Conservation (phyloP, 2,888 invertebrate genomes). For the Oeneis ivallda region DNA sequence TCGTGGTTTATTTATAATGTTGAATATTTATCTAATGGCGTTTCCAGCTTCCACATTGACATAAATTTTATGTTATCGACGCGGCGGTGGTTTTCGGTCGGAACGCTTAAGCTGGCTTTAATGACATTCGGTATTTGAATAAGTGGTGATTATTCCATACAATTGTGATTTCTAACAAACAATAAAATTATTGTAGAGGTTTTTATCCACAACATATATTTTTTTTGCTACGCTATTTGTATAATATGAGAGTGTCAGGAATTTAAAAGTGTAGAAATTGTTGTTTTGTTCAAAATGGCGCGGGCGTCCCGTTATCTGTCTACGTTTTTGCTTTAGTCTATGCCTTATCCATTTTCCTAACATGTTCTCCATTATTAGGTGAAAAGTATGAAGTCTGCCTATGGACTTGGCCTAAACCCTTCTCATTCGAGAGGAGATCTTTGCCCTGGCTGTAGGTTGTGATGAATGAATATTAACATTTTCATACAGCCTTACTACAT, state of each 20-base stretch:
- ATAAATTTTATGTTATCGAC: constrained; percentile 44
- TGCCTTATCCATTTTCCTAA: not conserved
- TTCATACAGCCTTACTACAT: constrained; percentile 6
- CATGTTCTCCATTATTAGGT: too few relatives aligned
- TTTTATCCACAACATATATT: too few relatives aligned
- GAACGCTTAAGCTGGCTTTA: constrained; percentile 21
- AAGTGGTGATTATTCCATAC: constrained; percentile 26
- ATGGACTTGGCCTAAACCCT: too few relatives aligned
- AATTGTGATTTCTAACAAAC: constrained; percentile 6
- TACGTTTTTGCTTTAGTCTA: not conserved
- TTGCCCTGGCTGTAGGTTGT: too few relatives aligned
- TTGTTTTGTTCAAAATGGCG: too few relatives aligned
- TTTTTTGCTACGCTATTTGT: too few relatives aligned
- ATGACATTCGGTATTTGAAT: constrained; percentile 40
- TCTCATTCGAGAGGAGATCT: too few relatives aligned
- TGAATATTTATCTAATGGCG: constrained; percentile 67
- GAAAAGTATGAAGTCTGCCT: too few relatives aligned
- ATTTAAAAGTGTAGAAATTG: too few relatives aligned
- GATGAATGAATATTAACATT: not conserved
- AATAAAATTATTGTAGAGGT: constrained; percentile 7
- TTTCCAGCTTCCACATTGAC: constrained; percentile 44
- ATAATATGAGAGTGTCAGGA: too few relatives aligned
- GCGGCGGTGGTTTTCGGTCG: constrained; percentile 6
- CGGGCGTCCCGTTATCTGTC: not conserved
- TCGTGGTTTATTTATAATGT: constrained; percentile 75